Conservation (phyloP, 2,888 invertebrate genomes). For the Eremobia ochroleuca region DNA sequence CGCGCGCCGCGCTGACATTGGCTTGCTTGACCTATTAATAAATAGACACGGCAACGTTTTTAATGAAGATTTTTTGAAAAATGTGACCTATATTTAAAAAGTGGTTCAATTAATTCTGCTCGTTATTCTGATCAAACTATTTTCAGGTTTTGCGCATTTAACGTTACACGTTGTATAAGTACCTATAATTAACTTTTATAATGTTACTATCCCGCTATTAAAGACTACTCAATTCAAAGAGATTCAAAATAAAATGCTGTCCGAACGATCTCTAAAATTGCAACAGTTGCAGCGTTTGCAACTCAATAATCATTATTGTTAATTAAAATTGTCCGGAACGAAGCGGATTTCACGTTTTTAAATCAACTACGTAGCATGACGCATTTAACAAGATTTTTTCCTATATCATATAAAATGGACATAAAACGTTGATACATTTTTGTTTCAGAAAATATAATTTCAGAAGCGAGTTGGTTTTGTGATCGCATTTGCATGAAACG, state of each 20-base stretch:
- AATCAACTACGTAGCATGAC: slow-evolving; percentile 21
- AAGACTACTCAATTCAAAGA: slow-evolving; percentile 19
- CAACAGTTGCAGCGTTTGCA: slow-evolving; percentile 18
- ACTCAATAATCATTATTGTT: slow-evolving; percentile 13
- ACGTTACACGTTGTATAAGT: too few species aligned
- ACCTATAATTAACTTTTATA: slow-evolving; percentile 6
- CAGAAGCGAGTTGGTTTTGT: slow-evolving; percentile 15
- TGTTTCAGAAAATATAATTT: slow-evolving; percentile 20
- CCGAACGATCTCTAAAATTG: slow-evolving; percentile 7
- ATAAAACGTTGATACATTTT: neutral
- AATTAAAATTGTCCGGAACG: slow-evolving; percentile 35
- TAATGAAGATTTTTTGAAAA: too few species aligned
- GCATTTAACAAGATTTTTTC: neutral
- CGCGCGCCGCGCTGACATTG: too few species aligned
- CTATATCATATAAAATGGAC: neutral
- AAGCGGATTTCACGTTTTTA: slow-evolving; percentile 30
- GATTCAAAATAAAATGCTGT: slow-evolving; percentile 22
- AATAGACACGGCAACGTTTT: too few species aligned
- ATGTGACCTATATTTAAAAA: too few species aligned
- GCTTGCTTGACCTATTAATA: too few species aligned
- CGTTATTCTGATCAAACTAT: too few species aligned
- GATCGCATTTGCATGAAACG: slow-evolving; percentile 67
- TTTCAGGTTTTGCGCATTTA: too few species aligned
- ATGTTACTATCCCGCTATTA: neutral
- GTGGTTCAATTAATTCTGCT: too few species aligned